A percentile compares a stretch with the other conserved stretches of the same genome.
phyloP scores from a whole-genome alignment of 1,140 invertebrate genomes.

The Drosophila pseudoobscura region DNA sequence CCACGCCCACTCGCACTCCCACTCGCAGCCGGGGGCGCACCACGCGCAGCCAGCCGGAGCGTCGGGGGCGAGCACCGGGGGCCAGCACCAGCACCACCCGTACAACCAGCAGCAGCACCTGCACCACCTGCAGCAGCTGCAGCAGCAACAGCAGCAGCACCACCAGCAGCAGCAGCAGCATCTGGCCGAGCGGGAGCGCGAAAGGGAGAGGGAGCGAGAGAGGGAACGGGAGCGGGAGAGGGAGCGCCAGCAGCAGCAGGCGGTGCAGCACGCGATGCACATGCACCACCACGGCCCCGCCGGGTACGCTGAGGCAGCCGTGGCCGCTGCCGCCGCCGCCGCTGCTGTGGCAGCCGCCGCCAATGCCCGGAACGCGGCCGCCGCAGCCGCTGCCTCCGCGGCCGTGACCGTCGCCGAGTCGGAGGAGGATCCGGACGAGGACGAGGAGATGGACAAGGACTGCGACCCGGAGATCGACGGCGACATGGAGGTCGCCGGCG shows the following conservation, averaged over 20 bases:
- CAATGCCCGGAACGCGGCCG: slow-evolving; percentile 58
- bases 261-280: slow-evolving; percentile 57
- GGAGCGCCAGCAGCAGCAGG: slow-evolving; percentile 64
- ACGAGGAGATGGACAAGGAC: slow-evolving; percentile 20
- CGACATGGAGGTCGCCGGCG: slow-evolving; percentile 1
- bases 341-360: slow-evolving; percentile 68
- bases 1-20: slow-evolving; percentile 3
- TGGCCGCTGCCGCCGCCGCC: slow-evolving; percentile 67
- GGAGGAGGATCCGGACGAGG: slow-evolving; percentile 39
- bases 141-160: slow-evolving; percentile 61
- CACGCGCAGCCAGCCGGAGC: slow-evolving; percentile 25
- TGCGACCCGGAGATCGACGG: slow-evolving; percentile 20
- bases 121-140: slow-evolving; percentile 72
- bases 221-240: slow-evolving; percentile 53
- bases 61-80: slow-evolving; percentile 10
- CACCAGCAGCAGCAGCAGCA: slow-evolving; percentile 62
- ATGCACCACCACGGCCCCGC: slow-evolving; percentile 59
- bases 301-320: slow-evolving; percentile 70
- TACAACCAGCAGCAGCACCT: slow-evolving; percentile 80
- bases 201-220: slow-evolving; percentile 36
- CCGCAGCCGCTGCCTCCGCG: slow-evolving; percentile 56
- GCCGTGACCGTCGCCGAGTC: slow-evolving; percentile 52
- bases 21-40: slow-evolving; percentile 6
- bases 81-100: slow-evolving; percentile 69
- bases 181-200: slow-evolving; percentile 37